phyloP scores from a whole-genome alignment of 2,797 vertebrate genomes.

The Sebastes steindachneri region DNA sequence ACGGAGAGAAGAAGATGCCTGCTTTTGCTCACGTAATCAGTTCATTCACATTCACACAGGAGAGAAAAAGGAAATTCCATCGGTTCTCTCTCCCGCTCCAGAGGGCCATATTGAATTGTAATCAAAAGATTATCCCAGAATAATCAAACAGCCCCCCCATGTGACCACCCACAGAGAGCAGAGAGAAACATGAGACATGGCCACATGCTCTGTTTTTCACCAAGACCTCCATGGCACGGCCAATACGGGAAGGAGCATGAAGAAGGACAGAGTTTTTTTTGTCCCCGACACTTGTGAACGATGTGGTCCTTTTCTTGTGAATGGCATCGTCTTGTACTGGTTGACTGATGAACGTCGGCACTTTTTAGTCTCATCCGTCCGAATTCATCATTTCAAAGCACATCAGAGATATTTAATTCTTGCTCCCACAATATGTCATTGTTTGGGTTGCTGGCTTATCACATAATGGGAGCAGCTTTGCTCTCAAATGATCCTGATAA shows the following conservation, averaged over 20 bases:
- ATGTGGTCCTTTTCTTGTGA: constrained; percentile 3
- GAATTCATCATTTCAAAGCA: neutral
- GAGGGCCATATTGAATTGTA: constrained; percentile 65
- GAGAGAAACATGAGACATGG: constrained; percentile 45
- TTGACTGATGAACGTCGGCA: neutral
- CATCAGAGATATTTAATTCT: neutral
- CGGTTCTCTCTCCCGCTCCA: constrained; percentile 12
- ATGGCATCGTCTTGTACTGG: neutral
- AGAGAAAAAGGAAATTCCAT: constrained; percentile 38
- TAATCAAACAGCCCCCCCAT: constrained; percentile 58
- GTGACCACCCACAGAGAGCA: constrained; percentile 75
- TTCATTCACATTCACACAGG: constrained; percentile 30
- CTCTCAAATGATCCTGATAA: constrained; percentile 76
- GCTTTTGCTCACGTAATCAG: constrained; percentile 26
- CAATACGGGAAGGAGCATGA: neutral
- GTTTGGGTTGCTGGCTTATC: constrained; percentile 53
- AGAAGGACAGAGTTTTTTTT: constrained; percentile 14
- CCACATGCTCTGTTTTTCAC: constrained; percentile 49
- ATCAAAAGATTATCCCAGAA: constrained; percentile 72
- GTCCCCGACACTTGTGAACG: constrained; percentile 10
- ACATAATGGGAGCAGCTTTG: constrained; percentile 47
- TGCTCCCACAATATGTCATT: constrained; percentile 6
- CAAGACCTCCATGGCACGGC: constrained; percentile 29
- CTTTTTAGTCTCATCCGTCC: neutral
- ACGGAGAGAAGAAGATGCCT: constrained; percentile 18